phyloP scores from a whole-genome alignment of 2,888 invertebrate species.

The Camponotus fellah region DNA sequence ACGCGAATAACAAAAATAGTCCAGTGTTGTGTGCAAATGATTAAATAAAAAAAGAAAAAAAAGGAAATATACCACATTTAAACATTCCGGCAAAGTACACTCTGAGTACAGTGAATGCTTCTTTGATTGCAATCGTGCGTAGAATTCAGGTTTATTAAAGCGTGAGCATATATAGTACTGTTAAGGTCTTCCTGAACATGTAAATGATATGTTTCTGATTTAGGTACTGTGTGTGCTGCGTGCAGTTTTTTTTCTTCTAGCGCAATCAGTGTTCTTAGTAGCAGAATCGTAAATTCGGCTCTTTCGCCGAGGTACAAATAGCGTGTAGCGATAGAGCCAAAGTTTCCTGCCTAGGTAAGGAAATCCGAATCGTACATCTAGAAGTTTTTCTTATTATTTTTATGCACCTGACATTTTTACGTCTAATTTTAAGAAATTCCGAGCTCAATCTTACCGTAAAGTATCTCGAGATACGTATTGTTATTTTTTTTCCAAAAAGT shows the following conservation, averaged over 20 bases:
- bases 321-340: constrained; percentile 78
- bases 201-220: constrained; percentile 77
- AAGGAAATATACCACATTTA: constrained; percentile 72
- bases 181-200: constrained; percentile 83
- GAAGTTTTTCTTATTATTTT: constrained; percentile 64
- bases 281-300: constrained; percentile 71
- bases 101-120: constrained; percentile 78
- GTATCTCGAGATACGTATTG: constrained; percentile 42
- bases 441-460: constrained; percentile 57
- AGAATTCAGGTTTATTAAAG: constrained; percentile 82
- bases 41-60: constrained; percentile 68
- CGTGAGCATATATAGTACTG: constrained; percentile 79
- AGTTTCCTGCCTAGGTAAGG: constrained; percentile 75
- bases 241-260: constrained; percentile 72
- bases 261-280: constrained; percentile 75
- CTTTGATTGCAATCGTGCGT: constrained; percentile 76
- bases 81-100: constrained; percentile 80
- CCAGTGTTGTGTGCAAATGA: constrained; percentile 64
- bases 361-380: constrained; percentile 66
- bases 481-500: constrained; percentile 52
- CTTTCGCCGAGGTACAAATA: constrained; percentile 76
- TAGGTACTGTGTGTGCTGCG: constrained; percentile 73
- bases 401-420: constrained; percentile 71
- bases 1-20: constrained; percentile 64
- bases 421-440: constrained; percentile 53